Evolutionary conservation across 1,140 invertebrate genomes (phyloP), one percentile per base, ranked within the genome.

Genomic region (Atta texana): DNA sequence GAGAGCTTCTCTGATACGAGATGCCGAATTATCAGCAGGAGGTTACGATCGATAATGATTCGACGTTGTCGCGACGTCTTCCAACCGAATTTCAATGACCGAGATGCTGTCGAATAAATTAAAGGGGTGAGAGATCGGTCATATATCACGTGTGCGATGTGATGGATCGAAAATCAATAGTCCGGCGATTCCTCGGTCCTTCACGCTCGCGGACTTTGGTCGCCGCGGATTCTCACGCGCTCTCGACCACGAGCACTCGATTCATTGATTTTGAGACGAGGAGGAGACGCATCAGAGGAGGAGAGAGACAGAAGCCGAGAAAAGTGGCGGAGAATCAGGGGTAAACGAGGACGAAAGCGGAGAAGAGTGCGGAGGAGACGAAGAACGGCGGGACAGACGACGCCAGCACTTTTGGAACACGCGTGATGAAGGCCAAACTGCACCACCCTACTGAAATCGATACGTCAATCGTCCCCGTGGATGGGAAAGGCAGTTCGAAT

Each of bases 371-470:
- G 57, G 24, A 53, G 59, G 76, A 51, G 61, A 86, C 49, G 53
- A 78, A 78, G 82, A 89, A 92, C 69, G 57, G 18, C 59, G 59
- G 53, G 88, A 87, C 82, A 89, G 87, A 74, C 87, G 92, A 91
- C 88, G 92, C 90, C 92, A 89, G 90, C 90, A 92, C 82, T 92
- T 92, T 92, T 87, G 88, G 89, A 91, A 85, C 86, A 91, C 89
- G 90, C 91, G 92, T 89, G 89, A 89, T 91, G 92, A 93, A 93
- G 86, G 87, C 92, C 88, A 91, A 90, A 92, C 90, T 92, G 91
- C 91, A 87, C 90, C 90, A 88, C 92, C 92, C 92, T 91, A 84
- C 89, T 91, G 81, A 91, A 93, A 93, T 93, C 93, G 92, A 93
- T 93, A 93, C 91, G 92, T 93, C 92, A 93, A 92, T 93, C 89